Conservation (phyloP, 2,113 vertebrate species). For the Puffinus mauretanicus region DNA sequence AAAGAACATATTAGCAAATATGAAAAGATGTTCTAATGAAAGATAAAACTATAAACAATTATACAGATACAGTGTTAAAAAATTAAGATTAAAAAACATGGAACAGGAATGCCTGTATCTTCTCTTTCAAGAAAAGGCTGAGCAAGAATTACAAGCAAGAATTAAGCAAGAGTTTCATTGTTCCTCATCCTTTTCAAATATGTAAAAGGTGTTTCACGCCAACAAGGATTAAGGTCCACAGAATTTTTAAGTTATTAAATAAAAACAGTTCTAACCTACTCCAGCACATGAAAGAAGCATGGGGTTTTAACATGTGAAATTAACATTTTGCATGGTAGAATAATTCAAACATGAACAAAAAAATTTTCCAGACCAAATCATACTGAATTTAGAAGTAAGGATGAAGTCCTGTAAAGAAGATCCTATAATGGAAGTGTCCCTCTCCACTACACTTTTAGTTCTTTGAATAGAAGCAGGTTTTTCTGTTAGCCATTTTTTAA, state of each 20-base stretch:
- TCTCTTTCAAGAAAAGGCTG: neutral
- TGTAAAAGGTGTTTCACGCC: neutral
- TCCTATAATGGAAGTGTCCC: neutral
- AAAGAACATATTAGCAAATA: neutral
- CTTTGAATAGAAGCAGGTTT: neutral
- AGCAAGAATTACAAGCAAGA: neutral
- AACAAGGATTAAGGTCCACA: neutral
- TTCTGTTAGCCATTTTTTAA: neutral
- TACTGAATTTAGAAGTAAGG: neutral
- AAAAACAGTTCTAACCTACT: neutral
- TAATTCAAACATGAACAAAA: neutral
- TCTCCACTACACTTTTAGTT: neutral
- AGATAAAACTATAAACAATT: neutral
- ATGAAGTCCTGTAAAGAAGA: neutral
- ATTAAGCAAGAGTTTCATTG: neutral
- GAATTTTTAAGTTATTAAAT: neutral
- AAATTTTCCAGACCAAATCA: neutral
- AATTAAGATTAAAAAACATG: neutral
- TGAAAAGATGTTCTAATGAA: neutral
- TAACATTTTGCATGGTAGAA: neutral
- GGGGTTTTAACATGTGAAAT: neutral
- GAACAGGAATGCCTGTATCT: neutral
- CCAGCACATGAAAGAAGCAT: neutral
- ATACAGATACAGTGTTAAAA: neutral
- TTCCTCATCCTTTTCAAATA: neutral